A percentile compares a stretch with the other conserved stretches of the same genome.
These are phyloP conservation scores for Tigriopus japonicus DNA, from an alignment of 1,140 invertebrate species.

Conservation along the genomic window DNA sequence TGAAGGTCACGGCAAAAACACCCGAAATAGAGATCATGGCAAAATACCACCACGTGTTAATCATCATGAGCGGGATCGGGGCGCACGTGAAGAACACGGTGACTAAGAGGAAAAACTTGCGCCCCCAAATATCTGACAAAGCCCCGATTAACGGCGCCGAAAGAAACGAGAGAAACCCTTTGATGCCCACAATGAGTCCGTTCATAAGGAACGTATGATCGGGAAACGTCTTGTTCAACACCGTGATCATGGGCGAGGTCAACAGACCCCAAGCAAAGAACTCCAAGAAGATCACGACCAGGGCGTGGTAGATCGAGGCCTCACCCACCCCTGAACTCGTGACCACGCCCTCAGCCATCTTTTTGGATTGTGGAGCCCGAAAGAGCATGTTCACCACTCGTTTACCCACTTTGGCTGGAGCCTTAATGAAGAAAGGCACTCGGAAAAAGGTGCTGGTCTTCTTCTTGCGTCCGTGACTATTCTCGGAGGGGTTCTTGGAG, in stretches of 20 bases:
- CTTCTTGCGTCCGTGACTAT: neutral
- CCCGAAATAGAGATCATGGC: slow-evolving; percentile 97
- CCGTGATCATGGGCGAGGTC: slow-evolving; percentile 92
- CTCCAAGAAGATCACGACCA: slow-evolving; percentile 97
- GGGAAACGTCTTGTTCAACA: slow-evolving; percentile 90
- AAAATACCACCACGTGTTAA: slow-evolving; percentile 99
- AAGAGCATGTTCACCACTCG: neutral
- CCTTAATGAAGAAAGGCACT: neutral
- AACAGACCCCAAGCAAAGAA: slow-evolving; percentile 98
- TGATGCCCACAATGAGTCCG: slow-evolving; percentile 94
- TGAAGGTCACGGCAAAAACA: slow-evolving; percentile 95
- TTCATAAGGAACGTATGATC: slow-evolving; percentile 99
- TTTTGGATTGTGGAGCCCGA: slow-evolving; percentile 8
- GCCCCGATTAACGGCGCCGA: slow-evolving; percentile 35
- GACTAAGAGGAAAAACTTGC: slow-evolving; percentile 92
- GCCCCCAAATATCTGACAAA: slow-evolving; percentile 89
- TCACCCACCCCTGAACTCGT: slow-evolving; percentile 57
- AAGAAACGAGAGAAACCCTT: slow-evolving; percentile 26
- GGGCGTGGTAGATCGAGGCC: slow-evolving; percentile 88
- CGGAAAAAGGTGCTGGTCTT: neutral
- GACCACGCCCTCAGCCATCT: slow-evolving; percentile 1
- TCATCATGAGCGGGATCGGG: slow-evolving; percentile 94
- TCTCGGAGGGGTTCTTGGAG: too few relatives aligned
- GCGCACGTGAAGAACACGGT: slow-evolving; percentile 98
- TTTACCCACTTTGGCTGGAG: neutral